A percentile compares a stretch with the other conserved stretches of the same genome.
These are phyloP conservation scores for Pseudocheirus occidentalis DNA, from an alignment of 2,797 vertebrate genomes.

Conservation along the genomic window DNA sequence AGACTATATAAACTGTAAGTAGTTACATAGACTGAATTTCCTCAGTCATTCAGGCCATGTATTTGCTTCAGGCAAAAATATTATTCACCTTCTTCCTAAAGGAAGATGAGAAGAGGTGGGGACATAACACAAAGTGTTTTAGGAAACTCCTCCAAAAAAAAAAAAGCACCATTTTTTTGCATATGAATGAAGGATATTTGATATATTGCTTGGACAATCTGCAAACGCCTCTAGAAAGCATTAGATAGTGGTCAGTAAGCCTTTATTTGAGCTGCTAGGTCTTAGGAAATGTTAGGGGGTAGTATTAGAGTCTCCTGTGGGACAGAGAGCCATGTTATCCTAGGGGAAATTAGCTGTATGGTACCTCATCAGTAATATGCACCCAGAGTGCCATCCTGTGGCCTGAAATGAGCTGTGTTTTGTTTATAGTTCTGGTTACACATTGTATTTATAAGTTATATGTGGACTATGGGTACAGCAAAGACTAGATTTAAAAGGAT, in stretches of 20 bases:
- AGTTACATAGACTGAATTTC: not conserved
- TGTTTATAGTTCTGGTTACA: constrained; percentile 47
- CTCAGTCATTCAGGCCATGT: accelerated
- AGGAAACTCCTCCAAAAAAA: not conserved
- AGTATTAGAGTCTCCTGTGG: constrained; percentile 35
- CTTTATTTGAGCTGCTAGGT: not conserved
- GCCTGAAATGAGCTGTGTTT: constrained; percentile 63
- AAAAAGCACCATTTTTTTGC: accelerated
- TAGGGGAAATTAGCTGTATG: constrained; percentile 31
- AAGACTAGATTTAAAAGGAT: constrained; percentile 25
- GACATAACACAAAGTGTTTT: not conserved
- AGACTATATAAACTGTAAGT: not conserved
- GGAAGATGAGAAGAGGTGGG: not conserved
- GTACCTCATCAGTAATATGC: constrained; percentile 45
- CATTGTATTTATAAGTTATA: constrained; percentile 38
- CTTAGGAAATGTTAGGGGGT: not conserved
- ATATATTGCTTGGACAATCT: not conserved
- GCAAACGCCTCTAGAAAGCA: not conserved
- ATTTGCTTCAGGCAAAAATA: not conserved
- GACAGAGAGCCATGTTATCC: constrained; percentile 42
- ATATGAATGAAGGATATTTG: not conserved
- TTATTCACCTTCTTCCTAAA: not conserved
- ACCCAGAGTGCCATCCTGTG: constrained; percentile 80
- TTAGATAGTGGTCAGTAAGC: not conserved
- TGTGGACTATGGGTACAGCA: constrained; percentile 17